Evolutionary conservation across 2,797 vertebrate genomes (phyloP).

Genomic region (Dipus sagitta): DNA sequence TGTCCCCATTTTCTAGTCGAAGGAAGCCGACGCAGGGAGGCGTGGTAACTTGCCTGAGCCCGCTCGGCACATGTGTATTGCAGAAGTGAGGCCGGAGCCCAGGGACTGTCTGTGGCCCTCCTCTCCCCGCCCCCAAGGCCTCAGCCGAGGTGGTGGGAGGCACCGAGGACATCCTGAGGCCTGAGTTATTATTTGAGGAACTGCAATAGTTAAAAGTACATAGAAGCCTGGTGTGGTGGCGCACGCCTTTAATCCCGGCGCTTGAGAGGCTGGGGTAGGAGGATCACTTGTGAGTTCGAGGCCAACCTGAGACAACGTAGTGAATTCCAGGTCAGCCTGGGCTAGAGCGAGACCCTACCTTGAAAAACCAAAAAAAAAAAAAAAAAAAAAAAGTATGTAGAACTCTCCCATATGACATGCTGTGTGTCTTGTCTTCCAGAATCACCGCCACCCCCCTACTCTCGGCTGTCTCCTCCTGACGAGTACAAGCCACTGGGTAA

Average conservation of each 20-base stretch:
- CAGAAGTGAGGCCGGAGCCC: neutral
- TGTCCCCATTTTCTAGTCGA: conserved; percentile 39
- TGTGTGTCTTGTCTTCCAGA: conserved; percentile 92
- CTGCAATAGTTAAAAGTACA: neutral
- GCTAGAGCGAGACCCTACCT: too few relatives aligned
- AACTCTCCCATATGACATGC: conserved; percentile 74
- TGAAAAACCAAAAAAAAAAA: too few relatives aligned
- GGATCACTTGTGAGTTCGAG: too few relatives aligned
- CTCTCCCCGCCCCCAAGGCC: neutral
- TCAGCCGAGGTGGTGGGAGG: neutral
- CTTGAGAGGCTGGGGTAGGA: too few relatives aligned
- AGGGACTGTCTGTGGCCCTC: neutral
- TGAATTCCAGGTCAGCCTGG: too few relatives aligned
- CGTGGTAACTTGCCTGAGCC: neutral
- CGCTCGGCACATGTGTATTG: neutral
- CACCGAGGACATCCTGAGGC: neutral
- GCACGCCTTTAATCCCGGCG: too few relatives aligned
- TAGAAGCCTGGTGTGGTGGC: neutral
- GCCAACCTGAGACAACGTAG: too few relatives aligned
- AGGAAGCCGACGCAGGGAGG: neutral
- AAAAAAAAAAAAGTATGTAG: too few relatives aligned
- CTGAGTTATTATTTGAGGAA: conserved; percentile 51
- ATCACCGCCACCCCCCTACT: conserved; percentile 99
- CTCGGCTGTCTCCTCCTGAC: conserved; percentile 94
- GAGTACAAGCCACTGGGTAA: conserved; percentile 98